phyloP scores from a whole-genome alignment of 2,797 vertebrate genomes.

The Eulemur mongoz region DNA sequence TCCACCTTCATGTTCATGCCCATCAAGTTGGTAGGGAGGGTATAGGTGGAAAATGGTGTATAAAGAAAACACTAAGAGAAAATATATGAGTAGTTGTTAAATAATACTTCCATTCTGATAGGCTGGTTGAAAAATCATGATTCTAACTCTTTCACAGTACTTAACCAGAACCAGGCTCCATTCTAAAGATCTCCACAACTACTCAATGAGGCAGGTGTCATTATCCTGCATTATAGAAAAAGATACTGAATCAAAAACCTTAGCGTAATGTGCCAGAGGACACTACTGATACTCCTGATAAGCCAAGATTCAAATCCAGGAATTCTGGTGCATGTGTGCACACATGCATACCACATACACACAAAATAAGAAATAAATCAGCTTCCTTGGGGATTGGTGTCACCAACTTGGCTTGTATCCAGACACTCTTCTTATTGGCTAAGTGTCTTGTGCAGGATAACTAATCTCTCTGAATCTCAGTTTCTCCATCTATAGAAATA shows the following conservation, averaged over 20 bases:
- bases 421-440: not conserved
- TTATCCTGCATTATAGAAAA: not conserved
- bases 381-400: not conserved
- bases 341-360: accelerated
- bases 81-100: not conserved
- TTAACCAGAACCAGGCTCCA: not conserved
- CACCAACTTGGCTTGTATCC: not conserved
- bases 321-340: not conserved
- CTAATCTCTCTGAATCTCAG: not conserved
- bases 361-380: not conserved
- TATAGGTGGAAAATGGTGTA: accelerated
- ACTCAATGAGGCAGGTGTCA: not conserved
- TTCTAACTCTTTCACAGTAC: not conserved
- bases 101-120: not conserved
- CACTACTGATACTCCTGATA: not conserved
- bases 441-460: not conserved
- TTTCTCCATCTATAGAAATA: not conserved
- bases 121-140: not conserved
- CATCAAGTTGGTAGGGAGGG: not conserved
- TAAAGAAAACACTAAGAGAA: not conserved
- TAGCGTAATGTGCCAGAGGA: not conserved
- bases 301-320: not conserved
- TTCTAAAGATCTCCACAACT: not conserved
- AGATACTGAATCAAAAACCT: not conserved
- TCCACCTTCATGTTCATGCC: not conserved